Base-by-base conservation (phyloP, 2,888 invertebrate genomes). In the Acleris laterana region DNA sequence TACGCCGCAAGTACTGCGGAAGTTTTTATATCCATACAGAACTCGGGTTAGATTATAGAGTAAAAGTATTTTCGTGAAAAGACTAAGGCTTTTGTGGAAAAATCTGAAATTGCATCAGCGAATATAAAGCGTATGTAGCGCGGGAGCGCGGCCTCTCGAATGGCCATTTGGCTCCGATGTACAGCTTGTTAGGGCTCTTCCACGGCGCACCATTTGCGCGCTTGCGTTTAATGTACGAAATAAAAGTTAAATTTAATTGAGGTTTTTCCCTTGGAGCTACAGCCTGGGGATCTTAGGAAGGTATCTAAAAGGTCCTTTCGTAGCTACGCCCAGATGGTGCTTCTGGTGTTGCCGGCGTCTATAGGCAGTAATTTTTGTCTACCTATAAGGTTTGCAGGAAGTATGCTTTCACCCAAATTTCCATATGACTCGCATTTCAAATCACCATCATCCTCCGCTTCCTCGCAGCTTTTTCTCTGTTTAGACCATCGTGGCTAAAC, bases 81-180 rank as follows among this genome's bases (percentile, higher is more conserved):
- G 16, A 56, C 64, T 56, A n/a, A 51, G 52, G 5, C 19, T 20
- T 55, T 57, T 42, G 32, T 46, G 38, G 32, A 57, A 57, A 62
- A 66, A 46, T 60, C 46, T 51, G 56, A 65, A 65, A 65, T 65
- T 56, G 42, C 50, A 56, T 60, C 50, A 55, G 58, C 38, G 25
- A 53, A 59, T 49, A 59, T 59, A 64, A 48, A 59, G 38, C 38
- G 38, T 63, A 20, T 50, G 57, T 46, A 19, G 46, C 44, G 42
- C 56, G 19, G 17, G 44, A 50, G 62, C 56, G 56, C 56, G 55
- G 44, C 63, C 57, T 63, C 55, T 63, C 63, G 61, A 66, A 69
- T 62, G 65, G 62, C 69, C 60, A 62, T 66, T 69, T 69, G 65
- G 69, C 69, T 62, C 55, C 65, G 53, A 65, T 61, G 55, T 61